phyloP scores from a whole-genome alignment of 64 coral and sea anemone genomes.

The Anthopleura sola region DNA sequence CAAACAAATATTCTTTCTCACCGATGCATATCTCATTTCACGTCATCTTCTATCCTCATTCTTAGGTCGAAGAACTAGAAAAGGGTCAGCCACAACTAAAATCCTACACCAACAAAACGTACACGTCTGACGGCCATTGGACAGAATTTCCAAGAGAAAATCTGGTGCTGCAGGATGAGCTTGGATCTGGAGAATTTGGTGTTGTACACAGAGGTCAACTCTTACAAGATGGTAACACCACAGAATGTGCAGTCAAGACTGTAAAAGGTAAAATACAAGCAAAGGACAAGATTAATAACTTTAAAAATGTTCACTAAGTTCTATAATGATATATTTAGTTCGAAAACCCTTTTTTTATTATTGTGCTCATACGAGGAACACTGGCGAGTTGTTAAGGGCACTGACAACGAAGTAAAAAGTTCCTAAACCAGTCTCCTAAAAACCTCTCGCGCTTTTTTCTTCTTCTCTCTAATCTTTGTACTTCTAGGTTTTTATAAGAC shows the following conservation, averaged over 20 bases:
- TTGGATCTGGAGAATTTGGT: constrained; percentile 19
- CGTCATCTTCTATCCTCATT: neutral
- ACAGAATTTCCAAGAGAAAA: neutral
- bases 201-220: neutral
- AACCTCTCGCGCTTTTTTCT: too few relatives aligned
- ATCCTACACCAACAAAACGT: neutral
- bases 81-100: neutral
- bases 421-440: too few relatives aligned
- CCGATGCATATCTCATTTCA: neutral
- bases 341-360: neutral
- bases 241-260: constrained; percentile 17
- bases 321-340: too few relatives aligned
- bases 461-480: too few relatives aligned
- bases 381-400: too few relatives aligned
- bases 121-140: neutral
- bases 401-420: too few relatives aligned
- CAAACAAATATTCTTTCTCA: too few relatives aligned
- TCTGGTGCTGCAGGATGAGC: neutral
- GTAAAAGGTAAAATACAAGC: neutral
- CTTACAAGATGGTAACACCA: neutral
- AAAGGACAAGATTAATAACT: neutral
- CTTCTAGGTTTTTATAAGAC: too few relatives aligned
- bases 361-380: too few relatives aligned
- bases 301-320: too few relatives aligned
- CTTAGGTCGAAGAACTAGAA: neutral